A percentile compares a stretch with the other conserved stretches of the same genome.
phyloP scores from a whole-genome alignment of 2,797 vertebrate species.

The Rhincodon typus region DNA sequence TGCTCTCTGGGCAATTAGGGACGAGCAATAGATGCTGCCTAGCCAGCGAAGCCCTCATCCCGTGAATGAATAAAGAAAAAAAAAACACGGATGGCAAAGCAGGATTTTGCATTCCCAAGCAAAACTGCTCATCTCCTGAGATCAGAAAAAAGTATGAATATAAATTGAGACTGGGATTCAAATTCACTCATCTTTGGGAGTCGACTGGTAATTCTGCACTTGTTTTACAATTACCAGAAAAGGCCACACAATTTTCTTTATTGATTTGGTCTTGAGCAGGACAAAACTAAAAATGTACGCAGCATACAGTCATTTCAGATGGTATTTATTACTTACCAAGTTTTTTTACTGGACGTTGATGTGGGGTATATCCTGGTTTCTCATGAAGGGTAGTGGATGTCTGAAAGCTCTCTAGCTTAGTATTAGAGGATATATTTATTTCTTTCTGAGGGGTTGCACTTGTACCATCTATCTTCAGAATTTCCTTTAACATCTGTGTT shows the following conservation, averaged over 20 bases:
- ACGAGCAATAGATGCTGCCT: too few species aligned
- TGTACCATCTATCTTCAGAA: constrained; percentile 85
- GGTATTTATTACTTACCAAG: constrained; percentile 61
- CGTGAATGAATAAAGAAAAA: too few species aligned
- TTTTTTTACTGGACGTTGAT: constrained; percentile 74
- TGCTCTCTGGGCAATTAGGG: too few species aligned
- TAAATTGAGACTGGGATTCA: not conserved
- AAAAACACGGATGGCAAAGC: not conserved
- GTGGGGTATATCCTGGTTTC: constrained; percentile 56
- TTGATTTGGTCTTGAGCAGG: not conserved
- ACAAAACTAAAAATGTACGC: not conserved
- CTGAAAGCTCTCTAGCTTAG: constrained; percentile 41
- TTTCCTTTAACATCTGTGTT: constrained; percentile 92
- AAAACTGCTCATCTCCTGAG: not conserved
- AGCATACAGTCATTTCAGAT: not conserved
- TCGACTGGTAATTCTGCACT: not conserved
- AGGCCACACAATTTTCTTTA: not conserved
- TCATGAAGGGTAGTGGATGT: constrained; percentile 49
- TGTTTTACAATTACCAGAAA: constrained; percentile 6
- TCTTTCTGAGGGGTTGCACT: constrained; percentile 56
- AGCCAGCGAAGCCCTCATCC: too few species aligned
- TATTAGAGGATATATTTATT: constrained; percentile 48
- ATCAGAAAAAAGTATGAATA: not conserved
- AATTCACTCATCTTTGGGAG: not conserved
- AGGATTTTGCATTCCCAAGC: not conserved